Conservation (phyloP, 1,140 invertebrate genomes). For the Dendrolimus punctatus region DNA sequence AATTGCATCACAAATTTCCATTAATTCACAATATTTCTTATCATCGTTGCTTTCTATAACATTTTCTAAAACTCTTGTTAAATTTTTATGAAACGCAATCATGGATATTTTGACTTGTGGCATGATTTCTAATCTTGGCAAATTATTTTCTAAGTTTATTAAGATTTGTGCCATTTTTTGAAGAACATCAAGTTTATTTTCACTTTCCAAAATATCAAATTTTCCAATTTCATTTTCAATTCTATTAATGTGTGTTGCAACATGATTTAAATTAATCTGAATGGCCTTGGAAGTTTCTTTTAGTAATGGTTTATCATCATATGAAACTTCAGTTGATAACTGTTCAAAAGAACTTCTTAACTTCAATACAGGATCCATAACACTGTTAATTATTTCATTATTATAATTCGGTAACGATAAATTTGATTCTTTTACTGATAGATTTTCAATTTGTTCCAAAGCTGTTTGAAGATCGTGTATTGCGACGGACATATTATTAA, state of each 20-base stretch:
- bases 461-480: slow-evolving; percentile 69
- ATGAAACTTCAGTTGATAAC: slow-evolving; percentile 33
- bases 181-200: slow-evolving; percentile 64
- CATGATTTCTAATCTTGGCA: slow-evolving; percentile 32
- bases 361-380: slow-evolving; percentile 52
- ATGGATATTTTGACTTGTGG: slow-evolving; percentile 36
- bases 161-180: slow-evolving; percentile 71
- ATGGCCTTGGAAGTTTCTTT: slow-evolving; percentile 36
- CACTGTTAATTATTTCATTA: slow-evolving; percentile 54
- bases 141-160: slow-evolving; percentile 58
- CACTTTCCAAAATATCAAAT: slow-evolving; percentile 54
- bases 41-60: slow-evolving; percentile 61
- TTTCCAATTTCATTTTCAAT: slow-evolving; percentile 41
- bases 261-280: slow-evolving; percentile 42
- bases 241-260: slow-evolving; percentile 37
- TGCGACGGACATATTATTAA: slow-evolving; percentile 67
- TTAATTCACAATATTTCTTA: slow-evolving; percentile 47
- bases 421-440: slow-evolving; percentile 45
- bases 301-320: slow-evolving; percentile 28
- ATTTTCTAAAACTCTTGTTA: slow-evolving; percentile 63
- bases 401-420: slow-evolving; percentile 44
- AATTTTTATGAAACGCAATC: slow-evolving; percentile 47
- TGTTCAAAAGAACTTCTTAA: slow-evolving; percentile 54
- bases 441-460: slow-evolving; percentile 61
- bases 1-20: slow-evolving; percentile 51